Evolutionary conservation across 2,888 invertebrate species (phyloP).

Genomic region (Orthosia incerta): DNA sequence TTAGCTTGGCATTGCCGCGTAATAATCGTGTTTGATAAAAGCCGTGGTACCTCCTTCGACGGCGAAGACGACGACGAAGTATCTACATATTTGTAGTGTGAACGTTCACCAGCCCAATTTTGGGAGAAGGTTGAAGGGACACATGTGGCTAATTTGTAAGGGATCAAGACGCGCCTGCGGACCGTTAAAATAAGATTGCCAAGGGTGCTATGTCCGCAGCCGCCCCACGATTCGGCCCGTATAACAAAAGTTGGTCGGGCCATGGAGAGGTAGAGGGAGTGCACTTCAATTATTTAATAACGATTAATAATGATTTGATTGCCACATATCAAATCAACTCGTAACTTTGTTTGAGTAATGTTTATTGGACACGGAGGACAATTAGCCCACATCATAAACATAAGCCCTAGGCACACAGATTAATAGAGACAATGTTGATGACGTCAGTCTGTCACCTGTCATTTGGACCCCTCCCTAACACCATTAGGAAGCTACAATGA

Average conservation of each 20-base stretch:
- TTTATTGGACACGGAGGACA: constrained; percentile 8
- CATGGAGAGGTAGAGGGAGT: too few species aligned
- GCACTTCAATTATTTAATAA: constrained; percentile 6
- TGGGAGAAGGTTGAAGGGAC: too few species aligned
- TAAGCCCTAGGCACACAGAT: constrained; percentile 14
- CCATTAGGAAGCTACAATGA: constrained; percentile 35
- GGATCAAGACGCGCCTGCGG: too few species aligned
- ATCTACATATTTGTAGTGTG: too few species aligned
- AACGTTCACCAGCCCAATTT: too few species aligned
- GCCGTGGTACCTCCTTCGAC: constrained; percentile 8
- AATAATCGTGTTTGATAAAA: constrained; percentile 24
- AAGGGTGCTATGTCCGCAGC: too few species aligned
- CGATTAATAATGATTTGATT: background rate
- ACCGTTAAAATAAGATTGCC: too few species aligned
- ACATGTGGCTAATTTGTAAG: too few species aligned
- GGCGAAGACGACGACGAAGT: too few species aligned
- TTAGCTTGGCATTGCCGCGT: constrained; percentile 4
- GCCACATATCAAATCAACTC: constrained; percentile 9
- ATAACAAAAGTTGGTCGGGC: too few species aligned
- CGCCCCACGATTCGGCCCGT: too few species aligned
- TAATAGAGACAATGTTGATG: constrained; percentile 28
- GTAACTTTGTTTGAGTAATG: constrained; percentile 14
- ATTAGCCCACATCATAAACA: constrained; percentile 26
- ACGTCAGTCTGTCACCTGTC: constrained; percentile 35
- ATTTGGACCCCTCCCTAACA: constrained; percentile 37